phyloP scores from a whole-genome alignment of 30 jellyfish, hydroid and myxozoan species.

The Catostylus mosaicus region DNA sequence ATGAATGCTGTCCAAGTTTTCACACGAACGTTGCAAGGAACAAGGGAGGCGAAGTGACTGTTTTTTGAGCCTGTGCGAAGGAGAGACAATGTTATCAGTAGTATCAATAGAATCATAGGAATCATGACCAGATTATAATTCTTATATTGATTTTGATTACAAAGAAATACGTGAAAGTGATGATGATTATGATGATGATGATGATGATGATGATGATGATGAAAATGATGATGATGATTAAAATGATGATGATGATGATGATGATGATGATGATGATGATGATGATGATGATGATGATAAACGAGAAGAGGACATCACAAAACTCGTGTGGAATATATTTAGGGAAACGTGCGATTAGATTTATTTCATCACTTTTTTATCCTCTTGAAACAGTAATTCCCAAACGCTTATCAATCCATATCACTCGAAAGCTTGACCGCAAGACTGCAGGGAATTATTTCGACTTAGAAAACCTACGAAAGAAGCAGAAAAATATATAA shows the following conservation, averaged over 20 bases:
- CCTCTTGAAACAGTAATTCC: background rate
- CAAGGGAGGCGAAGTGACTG: background rate
- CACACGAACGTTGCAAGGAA: slow-evolving; percentile 26
- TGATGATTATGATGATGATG: background rate
- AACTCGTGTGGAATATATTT: background rate
- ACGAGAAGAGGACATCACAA: background rate
- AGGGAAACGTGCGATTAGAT: background rate
- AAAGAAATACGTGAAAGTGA: background rate
- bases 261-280: background rate
- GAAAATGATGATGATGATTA: background rate
- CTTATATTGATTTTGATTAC: too few species aligned
- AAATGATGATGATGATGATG: background rate
- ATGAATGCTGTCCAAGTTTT: background rate
- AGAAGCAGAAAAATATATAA: too few species aligned
- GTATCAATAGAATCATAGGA: too few species aligned
- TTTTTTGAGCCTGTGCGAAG: too few species aligned
- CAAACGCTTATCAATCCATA: background rate
- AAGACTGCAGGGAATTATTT: background rate
- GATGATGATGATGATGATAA: background rate
- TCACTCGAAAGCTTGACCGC: background rate
- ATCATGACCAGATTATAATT: too few species aligned
- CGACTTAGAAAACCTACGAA: background rate
- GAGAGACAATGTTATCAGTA: too few species aligned
- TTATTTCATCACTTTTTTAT: slow-evolving; percentile 8
- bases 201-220: background rate